Conservation (phyloP, 2,888 invertebrate genomes). For the Dicyrtomina minuta region DNA sequence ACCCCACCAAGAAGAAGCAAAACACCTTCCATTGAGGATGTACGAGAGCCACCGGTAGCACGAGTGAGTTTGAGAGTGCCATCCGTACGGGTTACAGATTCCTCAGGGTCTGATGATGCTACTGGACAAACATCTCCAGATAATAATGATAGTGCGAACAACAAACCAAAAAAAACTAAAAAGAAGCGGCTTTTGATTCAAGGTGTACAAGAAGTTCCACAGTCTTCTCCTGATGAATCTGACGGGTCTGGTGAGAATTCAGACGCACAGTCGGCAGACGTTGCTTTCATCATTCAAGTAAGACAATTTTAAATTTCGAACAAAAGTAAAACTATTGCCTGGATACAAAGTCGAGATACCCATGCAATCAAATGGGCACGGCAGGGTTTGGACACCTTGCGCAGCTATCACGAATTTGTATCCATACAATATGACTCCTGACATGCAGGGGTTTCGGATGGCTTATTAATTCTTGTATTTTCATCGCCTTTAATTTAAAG, state of each 20-base stretch:
- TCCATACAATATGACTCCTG: too few relatives aligned
- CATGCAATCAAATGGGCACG: too few relatives aligned
- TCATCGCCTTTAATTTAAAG: too few relatives aligned
- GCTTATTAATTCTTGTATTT: too few relatives aligned
- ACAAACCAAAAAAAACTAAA: constrained; percentile 47
- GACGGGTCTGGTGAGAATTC: constrained; percentile 36
- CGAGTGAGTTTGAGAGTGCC: constrained; percentile 1
- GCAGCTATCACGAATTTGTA: too few relatives aligned
- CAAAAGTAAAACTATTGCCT: too few relatives aligned
- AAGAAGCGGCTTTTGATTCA: constrained; percentile 55
- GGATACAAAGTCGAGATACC: too few relatives aligned
- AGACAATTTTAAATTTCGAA: constrained; percentile 23
- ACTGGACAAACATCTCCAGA: background rate
- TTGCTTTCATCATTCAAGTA: constrained; percentile 66
- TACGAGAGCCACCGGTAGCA: background rate
- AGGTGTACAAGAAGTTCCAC: constrained; percentile 55
- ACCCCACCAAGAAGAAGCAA: constrained; percentile 25
- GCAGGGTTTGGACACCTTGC: too few relatives aligned
- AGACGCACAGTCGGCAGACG: constrained; percentile 61
- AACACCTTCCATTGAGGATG: constrained; percentile 31
- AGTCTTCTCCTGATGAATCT: constrained; percentile 35
- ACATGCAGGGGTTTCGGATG: too few relatives aligned
- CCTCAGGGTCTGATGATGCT: background rate
- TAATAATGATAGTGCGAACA: background rate
- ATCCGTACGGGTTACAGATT: background rate